Percentiles rank a stretch among this genome's conserved stretches.
These are phyloP conservation scores for Excalfactoria chinensis DNA, from an alignment of 2,113 vertebrate genomes.

Conservation along the genomic window DNA sequence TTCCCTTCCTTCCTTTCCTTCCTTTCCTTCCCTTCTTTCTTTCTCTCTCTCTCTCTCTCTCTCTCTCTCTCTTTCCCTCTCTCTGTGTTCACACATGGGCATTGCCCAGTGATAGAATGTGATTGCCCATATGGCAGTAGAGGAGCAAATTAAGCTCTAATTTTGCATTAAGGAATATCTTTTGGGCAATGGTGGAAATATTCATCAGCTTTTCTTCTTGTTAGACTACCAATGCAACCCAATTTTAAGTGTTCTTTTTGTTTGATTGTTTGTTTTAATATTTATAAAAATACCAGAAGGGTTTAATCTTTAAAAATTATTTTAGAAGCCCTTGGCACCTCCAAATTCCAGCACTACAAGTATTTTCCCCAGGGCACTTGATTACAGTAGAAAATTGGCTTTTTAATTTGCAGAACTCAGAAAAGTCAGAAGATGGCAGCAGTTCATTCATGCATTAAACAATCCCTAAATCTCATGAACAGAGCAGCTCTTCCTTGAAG, in stretches of 20 bases:
- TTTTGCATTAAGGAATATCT: neutral
- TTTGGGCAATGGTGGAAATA: neutral
- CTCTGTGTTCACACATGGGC: neutral
- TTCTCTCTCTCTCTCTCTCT: too few species aligned
- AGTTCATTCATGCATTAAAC: constrained; percentile 73
- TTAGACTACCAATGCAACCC: neutral
- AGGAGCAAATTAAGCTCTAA: neutral
- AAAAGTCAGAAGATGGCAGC: constrained; percentile 76
- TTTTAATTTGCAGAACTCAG: constrained; percentile 72
- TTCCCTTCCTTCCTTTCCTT: too few species aligned
- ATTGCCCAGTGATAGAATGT: neutral
- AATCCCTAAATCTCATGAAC: constrained; percentile 37
- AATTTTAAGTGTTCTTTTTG: neutral
- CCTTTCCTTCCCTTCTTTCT: too few species aligned
- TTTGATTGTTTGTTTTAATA: neutral
- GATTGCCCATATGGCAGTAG: neutral
- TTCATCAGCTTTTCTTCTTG: neutral
- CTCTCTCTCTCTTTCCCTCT: too few species aligned
- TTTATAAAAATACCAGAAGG: neutral
- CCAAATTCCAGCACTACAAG: constrained; percentile 4
- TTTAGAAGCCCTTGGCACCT: neutral
- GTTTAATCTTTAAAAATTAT: constrained; percentile 3
- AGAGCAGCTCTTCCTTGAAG: constrained; percentile 53
- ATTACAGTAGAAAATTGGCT: constrained; percentile 36
- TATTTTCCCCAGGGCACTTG: constrained; percentile 43